Percentiles rank a stretch among this genome's conserved stretches.
phyloP scores from a whole-genome alignment of 2,888 invertebrate genomes.

The Lithophane socia region DNA sequence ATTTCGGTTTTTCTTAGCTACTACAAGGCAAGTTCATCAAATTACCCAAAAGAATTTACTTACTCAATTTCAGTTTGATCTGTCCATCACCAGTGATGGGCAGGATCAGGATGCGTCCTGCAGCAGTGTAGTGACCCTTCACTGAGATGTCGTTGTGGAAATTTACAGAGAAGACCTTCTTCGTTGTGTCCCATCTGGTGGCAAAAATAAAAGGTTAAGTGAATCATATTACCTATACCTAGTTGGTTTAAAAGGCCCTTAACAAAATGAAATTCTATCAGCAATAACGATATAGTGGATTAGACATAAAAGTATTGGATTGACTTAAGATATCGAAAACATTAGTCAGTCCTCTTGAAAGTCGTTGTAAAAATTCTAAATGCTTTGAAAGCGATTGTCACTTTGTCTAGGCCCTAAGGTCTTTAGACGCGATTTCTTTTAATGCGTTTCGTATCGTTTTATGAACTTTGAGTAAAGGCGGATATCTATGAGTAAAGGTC shows the following conservation, averaged over 20 bases:
- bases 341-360: too few species aligned
- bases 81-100: constrained; percentile 74
- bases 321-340: too few species aligned
- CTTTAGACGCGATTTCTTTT: too few species aligned
- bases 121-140: constrained; percentile 72
- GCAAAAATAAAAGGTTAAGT: not conserved
- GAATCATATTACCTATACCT: too few species aligned
- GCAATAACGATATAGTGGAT: not conserved
- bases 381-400: not conserved
- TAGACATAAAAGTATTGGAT: not conserved
- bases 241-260: not conserved
- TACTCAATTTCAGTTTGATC: constrained; percentile 67
- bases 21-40: not conserved
- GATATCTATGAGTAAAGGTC: too few species aligned
- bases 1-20: not conserved
- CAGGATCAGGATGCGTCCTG: constrained; percentile 69
- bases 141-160: constrained; percentile 49
- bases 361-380: too few species aligned
- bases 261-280: not conserved
- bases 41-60: constrained; percentile 15
- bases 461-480: too few species aligned
- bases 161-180: constrained; percentile 46
- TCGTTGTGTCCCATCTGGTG: constrained; percentile 53
- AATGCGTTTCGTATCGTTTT: too few species aligned
- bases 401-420: too few species aligned